These are phyloP conservation scores for Euspilapteryx auroguttella DNA, from an alignment of 2,888 invertebrate species.

Conservation along the genomic window DNA sequence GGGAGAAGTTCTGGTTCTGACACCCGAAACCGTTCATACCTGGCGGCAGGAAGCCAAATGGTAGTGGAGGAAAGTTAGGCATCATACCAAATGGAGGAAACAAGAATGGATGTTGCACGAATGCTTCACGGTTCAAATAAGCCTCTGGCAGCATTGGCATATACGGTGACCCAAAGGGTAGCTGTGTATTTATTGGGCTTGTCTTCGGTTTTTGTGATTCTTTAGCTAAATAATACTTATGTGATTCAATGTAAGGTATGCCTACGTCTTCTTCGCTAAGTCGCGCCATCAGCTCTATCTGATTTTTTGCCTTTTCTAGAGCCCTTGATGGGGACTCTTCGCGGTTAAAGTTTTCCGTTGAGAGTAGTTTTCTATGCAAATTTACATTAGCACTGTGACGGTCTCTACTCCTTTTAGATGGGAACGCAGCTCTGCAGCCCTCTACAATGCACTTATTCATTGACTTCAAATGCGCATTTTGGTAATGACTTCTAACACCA, in stretches of 20 bases:
- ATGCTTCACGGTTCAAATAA: constrained; percentile 42
- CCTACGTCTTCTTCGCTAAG: constrained; percentile 73
- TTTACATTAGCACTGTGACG: constrained; percentile 90
- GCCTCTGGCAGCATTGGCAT: constrained; percentile 36
- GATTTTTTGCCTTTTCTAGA: constrained; percentile 65
- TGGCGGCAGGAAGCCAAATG: constrained; percentile 45
- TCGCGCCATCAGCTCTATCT: constrained; percentile 78
- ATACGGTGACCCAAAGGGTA: constrained; percentile 31
- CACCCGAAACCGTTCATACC: constrained; percentile 38
- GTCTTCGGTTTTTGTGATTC: constrained; percentile 32
- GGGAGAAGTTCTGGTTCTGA: constrained; percentile 34
- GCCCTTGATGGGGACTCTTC: constrained; percentile 44
- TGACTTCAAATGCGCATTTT: constrained; percentile 91
- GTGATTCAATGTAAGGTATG: constrained; percentile 59
- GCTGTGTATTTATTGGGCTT: constrained; percentile 18
- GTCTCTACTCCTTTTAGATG: constrained; percentile 90
- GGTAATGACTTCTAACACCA: constrained; percentile 92
- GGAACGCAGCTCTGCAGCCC: constrained; percentile 93
- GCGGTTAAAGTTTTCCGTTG: constrained; percentile 61
- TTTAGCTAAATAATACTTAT: constrained; percentile 36
- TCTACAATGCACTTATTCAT: constrained; percentile 95
- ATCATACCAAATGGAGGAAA: constrained; percentile 52
- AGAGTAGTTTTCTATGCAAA: constrained; percentile 86
- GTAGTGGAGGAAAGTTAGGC: constrained; percentile 46
- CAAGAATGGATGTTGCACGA: constrained; percentile 44